phyloP scores from a whole-genome alignment of 2,888 invertebrate species.

The Drosophila cognata region DNA sequence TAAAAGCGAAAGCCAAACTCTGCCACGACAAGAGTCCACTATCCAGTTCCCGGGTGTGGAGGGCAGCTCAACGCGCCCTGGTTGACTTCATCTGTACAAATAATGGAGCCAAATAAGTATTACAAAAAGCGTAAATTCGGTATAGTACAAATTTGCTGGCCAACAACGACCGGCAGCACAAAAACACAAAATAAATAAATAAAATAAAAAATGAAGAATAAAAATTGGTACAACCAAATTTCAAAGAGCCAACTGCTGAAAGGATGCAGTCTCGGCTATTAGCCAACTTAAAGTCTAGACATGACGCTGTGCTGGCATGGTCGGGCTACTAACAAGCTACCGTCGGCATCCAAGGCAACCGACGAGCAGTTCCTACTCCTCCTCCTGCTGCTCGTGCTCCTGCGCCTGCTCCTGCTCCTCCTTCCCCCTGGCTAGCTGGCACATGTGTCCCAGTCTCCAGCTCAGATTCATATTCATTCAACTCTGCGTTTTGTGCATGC shows the following conservation, averaged over 20 bases:
- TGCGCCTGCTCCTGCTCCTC: too few relatives aligned
- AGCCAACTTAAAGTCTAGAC: conserved; percentile 79
- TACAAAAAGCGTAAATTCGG: conserved; percentile 75
- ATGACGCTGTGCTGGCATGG: conserved; percentile 15
- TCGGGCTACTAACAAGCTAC: conserved; percentile 65
- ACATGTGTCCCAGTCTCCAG: conserved; percentile 41
- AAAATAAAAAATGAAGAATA: conserved; percentile 5
- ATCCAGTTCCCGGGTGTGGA: background rate
- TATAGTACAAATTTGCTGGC: conserved; percentile 69
- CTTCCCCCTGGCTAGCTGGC: background rate
- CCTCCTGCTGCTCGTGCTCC: background rate
- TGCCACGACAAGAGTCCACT: conserved; percentile 21
- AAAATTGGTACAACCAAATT: conserved; percentile 44
- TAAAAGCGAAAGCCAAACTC: conserved; percentile 30
- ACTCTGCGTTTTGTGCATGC: conserved; percentile 64
- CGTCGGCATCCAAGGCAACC: conserved; percentile 76
- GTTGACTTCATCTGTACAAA: conserved; percentile 66
- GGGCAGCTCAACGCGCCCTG: conserved; percentile 48
- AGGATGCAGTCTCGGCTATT: conserved; percentile 64
- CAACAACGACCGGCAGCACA: conserved; percentile 23
- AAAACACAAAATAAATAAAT: conserved; percentile 13
- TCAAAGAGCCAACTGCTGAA: conserved; percentile 42
- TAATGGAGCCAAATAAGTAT: conserved; percentile 76
- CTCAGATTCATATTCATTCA: conserved; percentile 37
- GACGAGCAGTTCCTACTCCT: conserved; percentile 31